Evolutionary conservation across 1,140 invertebrate species (phyloP), one percentile per base, ranked within the genome.

Genomic region (Lycorma delicatula): DNA sequence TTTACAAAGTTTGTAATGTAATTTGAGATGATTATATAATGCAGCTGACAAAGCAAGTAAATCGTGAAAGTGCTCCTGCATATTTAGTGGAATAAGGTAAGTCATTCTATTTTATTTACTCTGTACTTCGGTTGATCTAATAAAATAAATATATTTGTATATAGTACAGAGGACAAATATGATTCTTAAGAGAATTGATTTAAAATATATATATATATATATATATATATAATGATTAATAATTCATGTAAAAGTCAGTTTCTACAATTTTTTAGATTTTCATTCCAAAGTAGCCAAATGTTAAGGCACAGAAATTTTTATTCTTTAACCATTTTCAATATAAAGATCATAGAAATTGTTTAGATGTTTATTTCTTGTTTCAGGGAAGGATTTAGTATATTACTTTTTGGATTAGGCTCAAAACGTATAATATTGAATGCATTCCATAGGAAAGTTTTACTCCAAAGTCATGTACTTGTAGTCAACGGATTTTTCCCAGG

Each of bases 401-500:
- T 97, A 28, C 69, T 95, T 0, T 89, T 93, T 75, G 93, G 93
- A 0, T 69, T 95, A 49, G 94, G 94, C 6, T 96, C 92, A 1
- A 97, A 97, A 71, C 78, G 82, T 31, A 75, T 77, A 31, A 68
- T 97, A 4, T 71, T 97, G 23, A 81, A 89, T 62, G 72, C 82
- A 49, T 96, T 95, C 73, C 81, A 86, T 62, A 72, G 74, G 27
- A 70, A 84, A 62, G 77, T 82, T 38, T 71, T 95, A 1, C 66
- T 72, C 6, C 74, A 87, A 50, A 75, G 79, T 63, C 82, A 84
- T 23, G 84, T 88, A 58, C 69, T 96, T 46, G 81, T 95, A 50
- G 74, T 95, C 0, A 94, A 96, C 74, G 93, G 93, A 7, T 97
- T 91, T 73, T 94, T 94, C 72, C 92, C 92, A 12, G 89, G 86